Evolutionary conservation across 2,888 invertebrate genomes (phyloP), one percentile per base, ranked within the genome.

Genomic region (Resseliella maxima): DNA sequence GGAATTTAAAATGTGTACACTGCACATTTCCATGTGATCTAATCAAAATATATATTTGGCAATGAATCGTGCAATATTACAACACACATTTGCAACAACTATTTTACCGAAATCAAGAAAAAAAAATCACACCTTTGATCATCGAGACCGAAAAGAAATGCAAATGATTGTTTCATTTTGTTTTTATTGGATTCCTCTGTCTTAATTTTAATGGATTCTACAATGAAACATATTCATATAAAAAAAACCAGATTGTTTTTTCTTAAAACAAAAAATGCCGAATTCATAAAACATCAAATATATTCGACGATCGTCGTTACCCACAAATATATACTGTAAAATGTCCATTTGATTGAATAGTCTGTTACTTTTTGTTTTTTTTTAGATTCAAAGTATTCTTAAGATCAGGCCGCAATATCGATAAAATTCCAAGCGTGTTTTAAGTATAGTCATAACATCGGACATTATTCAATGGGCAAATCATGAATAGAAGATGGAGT

Each of bases 1-100:
- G 59, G 24, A n/a, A n/a, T n/a, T n/a, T 24, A 24, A 59, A 59
- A 59, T 50, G 59, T 24, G 59, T 59, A 24, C 24, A 21, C 2
- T 50, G 18, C 41, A 41, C 5, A 41, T 41, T 41, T 41, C 12
- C 41, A 41, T 41, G 41, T 8, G 41, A 12, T 41, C 12, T 50
- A 50, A 21, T 50, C 50, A 21, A 21, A 15, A 50, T 50, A 21
- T 21, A 50, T 50, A 50, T 24, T 15, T 0, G 50, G 18, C 50
- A 59, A 59, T 59, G 59, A 59, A 24, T 59, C 27, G 59, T 59
- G 59, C 59, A 59, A 59, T 59, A 59, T 59, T 59, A 3, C 59
- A 24, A 24, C 59, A n/a, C 12, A 59, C n/a, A 59, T 59, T 59
- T 27, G 1, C 24, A 59, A n/a, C 2, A n/a, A n/a, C 2, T 18